Conservation (phyloP, 2,113 vertebrate genomes). For the Channa maculata region DNA sequence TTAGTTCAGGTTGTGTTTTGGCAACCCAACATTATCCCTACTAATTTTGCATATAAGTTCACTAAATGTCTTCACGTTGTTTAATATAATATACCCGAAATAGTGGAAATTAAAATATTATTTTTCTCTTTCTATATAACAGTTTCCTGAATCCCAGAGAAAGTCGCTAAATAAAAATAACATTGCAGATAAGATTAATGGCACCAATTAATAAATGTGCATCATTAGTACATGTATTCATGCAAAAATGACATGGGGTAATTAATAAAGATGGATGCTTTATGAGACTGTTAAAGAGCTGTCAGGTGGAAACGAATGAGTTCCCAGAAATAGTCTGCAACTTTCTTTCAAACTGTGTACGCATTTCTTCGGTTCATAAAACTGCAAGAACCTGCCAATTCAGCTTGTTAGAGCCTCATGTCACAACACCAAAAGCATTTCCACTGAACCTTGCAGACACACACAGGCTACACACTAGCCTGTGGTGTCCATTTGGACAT, state of each 20-base stretch:
- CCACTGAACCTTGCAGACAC: slow-evolving; percentile 2
- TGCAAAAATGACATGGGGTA: background rate
- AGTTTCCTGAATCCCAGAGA: background rate
- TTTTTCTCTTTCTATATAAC: background rate
- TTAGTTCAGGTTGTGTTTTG: too few species aligned
- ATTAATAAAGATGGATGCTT: background rate
- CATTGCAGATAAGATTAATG: background rate
- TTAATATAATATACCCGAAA: background rate
- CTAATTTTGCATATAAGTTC: background rate
- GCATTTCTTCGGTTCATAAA: background rate
- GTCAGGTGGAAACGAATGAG: background rate
- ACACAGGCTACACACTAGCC: background rate
- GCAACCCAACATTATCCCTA: background rate
- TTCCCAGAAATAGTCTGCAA: background rate
- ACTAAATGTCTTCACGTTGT: slow-evolving; percentile 6
- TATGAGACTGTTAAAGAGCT: background rate
- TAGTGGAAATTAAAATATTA: background rate
- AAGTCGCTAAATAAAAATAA: background rate
- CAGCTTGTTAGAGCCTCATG: slow-evolving; percentile 6
- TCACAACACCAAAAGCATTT: slow-evolving; percentile 9
- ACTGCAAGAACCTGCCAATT: background rate
- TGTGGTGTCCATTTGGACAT: slow-evolving; percentile 51
- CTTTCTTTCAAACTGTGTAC: background rate
- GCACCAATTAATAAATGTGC: background rate
- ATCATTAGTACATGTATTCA: slow-evolving; percentile 9